Evolutionary conservation across 2,113 vertebrate species (phyloP).

Genomic region (Heterotis niloticus): DNA sequence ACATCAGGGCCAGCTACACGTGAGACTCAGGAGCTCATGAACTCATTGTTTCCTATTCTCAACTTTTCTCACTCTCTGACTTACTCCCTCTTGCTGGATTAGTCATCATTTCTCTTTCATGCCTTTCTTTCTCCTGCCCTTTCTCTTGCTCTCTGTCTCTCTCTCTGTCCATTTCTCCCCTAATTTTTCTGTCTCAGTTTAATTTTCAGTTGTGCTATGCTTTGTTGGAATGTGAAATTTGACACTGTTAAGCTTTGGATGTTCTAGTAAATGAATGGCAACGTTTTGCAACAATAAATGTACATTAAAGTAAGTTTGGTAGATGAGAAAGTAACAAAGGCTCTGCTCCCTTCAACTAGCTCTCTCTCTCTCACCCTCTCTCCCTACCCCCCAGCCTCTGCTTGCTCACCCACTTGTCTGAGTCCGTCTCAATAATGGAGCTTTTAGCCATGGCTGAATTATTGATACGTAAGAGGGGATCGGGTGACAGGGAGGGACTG

Average conservation of each 20-base stretch:
- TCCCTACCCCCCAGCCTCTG: background rate
- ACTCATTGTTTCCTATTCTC: background rate
- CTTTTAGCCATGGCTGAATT: conserved; percentile 28
- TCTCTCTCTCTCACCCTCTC: background rate
- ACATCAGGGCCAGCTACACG: background rate
- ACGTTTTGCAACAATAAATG: too few species aligned
- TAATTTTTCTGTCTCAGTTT: background rate
- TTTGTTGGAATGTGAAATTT: too few species aligned
- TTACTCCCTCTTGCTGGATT: background rate
- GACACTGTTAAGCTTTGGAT: too few species aligned
- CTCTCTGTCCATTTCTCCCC: conserved; percentile 9
- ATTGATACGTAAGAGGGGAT: conserved; percentile 26
- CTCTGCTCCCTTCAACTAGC: background rate
- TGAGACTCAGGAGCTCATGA: background rate
- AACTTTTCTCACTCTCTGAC: background rate
- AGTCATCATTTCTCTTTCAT: background rate
- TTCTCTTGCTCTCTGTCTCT: background rate
- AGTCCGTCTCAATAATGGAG: conserved; percentile 26
- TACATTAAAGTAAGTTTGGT: too few species aligned
- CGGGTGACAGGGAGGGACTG: conserved; percentile 3
- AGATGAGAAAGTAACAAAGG: too few species aligned
- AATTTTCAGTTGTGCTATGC: too few species aligned
- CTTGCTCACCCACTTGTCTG: conserved; percentile 15
- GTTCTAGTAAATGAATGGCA: too few species aligned
- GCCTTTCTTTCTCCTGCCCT: background rate